phyloP scores from a whole-genome alignment of 2,888 invertebrate species.

The Stegophylla sp. region DNA sequence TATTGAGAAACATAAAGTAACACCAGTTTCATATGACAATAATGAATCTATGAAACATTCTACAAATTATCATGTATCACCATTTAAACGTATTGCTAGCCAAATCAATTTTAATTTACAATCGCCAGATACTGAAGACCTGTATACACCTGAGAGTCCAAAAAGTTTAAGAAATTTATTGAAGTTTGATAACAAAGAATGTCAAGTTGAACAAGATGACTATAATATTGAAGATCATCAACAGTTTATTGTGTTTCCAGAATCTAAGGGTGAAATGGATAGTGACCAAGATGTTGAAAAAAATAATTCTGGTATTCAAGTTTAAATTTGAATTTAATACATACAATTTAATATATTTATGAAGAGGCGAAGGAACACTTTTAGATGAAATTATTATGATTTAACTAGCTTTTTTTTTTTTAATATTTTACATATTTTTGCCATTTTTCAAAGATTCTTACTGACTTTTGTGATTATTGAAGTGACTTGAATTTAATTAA shows the following conservation, averaged over 20 bases:
- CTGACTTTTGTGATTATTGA: no score
- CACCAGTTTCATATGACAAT: constrained; percentile 60
- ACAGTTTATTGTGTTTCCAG: constrained; percentile 70
- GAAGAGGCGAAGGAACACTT: no score
- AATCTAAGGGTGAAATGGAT: constrained; percentile 67
- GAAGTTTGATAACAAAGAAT: constrained; percentile 57
- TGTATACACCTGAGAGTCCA: constrained; percentile 74
- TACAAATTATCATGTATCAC: constrained; percentile 68
- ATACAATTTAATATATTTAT: no score
- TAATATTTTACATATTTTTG: no score
- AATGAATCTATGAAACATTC: constrained; percentile 33
- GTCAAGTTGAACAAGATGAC: constrained; percentile 62
- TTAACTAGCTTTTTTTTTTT: no score
- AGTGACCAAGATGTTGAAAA: constrained; percentile 51
- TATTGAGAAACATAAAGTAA: constrained; percentile 78
- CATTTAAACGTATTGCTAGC: constrained; percentile 79
- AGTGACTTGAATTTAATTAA: no score
- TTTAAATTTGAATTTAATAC: no score
- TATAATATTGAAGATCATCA: constrained; percentile 64
- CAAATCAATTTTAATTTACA: constrained; percentile 77
- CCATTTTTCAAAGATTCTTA: no score
- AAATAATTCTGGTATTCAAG: background rate
- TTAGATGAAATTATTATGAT: no score
- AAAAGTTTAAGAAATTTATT: constrained; percentile 63
- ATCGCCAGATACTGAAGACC: constrained; percentile 77